phyloP scores from a whole-genome alignment of 2,113 vertebrate species.

The Coryphaenoides rupestris region DNA sequence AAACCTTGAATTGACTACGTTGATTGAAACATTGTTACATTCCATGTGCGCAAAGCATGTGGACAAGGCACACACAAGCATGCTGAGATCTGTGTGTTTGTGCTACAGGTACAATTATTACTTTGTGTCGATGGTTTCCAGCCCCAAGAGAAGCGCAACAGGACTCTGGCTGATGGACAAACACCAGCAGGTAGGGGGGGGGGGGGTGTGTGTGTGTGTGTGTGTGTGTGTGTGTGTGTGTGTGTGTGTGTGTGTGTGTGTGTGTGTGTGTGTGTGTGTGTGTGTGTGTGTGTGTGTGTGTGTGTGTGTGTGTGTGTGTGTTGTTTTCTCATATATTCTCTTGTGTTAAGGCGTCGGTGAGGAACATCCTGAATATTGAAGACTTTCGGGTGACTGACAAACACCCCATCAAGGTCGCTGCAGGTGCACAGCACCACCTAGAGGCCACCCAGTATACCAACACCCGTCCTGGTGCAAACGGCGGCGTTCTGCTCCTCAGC shows the following conservation, averaged over 20 bases:
- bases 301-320: too few relatives aligned
- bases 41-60: too few relatives aligned
- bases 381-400: slow-evolving; percentile 36
- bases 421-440: background rate
- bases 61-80: too few relatives aligned
- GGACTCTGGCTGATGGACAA: slow-evolving; percentile 59
- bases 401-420: too few relatives aligned
- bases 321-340: too few relatives aligned
- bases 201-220: too few relatives aligned
- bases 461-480: background rate
- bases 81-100: background rate
- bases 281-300: background rate
- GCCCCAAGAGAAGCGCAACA: slow-evolving; percentile 38
- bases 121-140: slow-evolving; percentile 42
- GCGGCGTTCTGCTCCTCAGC: too few relatives aligned
- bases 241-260: slow-evolving; percentile 6
- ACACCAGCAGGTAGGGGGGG: slow-evolving; percentile 29
- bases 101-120: slow-evolving; percentile 46
- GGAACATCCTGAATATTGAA: slow-evolving; percentile 38
- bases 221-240: slow-evolving; percentile 10
- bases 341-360: background rate
- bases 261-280: background rate
- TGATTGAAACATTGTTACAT: too few relatives aligned
- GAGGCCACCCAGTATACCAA: background rate
- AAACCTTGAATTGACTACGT: too few relatives aligned